Base-by-base conservation (phyloP, 2,888 invertebrate genomes). In the Artemia sp. region DNA sequence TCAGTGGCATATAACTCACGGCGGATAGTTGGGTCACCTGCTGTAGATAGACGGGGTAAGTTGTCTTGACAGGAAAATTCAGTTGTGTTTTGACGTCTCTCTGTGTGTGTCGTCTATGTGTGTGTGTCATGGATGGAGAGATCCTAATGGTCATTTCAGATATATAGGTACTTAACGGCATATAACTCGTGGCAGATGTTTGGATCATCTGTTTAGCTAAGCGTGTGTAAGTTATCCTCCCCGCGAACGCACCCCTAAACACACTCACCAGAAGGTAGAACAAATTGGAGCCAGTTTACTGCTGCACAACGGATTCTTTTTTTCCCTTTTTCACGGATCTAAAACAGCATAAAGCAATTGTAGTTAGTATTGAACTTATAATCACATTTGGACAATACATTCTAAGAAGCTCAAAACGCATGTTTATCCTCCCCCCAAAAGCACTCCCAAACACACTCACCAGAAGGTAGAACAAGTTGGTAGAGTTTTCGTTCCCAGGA, bases 161-260 rank as follows among this genome's bases (percentile, higher is more conserved):
- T 92, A 92, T 78, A 92, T 8, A 92, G 92, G 77, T 93, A 92
- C 80, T 91, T 88, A 0, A 92, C 89, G n/a, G 90, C 88, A 12
- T 92, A 88, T 78, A 89, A 87, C 76, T 84, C 87, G 76, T 83
- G 88, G 73, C 90, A 88, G 78, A 85, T 83, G 71, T 84, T 84
- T 74, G 84, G 85, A 67, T 83, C 84, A 1, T 83, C 85, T 0
- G 78, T 83, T 74, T 78, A 72, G 85, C 82, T 74, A 76, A 76
- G 4, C 79, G 80, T 77, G 78, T 19, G 78, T 79, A 72, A 52
- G 68, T 51, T 68, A 5, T 50, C 53, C 6, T 12, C n/a, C n/a
- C 12, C 14, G 52, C n/a, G 38, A 10, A 38, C 19, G 19, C 19
- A 19, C 19, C 19, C 19, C 19, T 19, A 19, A 19, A 19, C 19